Base-by-base conservation (phyloP, 2,888 invertebrate species). In the Diogma glabrata region DNA sequence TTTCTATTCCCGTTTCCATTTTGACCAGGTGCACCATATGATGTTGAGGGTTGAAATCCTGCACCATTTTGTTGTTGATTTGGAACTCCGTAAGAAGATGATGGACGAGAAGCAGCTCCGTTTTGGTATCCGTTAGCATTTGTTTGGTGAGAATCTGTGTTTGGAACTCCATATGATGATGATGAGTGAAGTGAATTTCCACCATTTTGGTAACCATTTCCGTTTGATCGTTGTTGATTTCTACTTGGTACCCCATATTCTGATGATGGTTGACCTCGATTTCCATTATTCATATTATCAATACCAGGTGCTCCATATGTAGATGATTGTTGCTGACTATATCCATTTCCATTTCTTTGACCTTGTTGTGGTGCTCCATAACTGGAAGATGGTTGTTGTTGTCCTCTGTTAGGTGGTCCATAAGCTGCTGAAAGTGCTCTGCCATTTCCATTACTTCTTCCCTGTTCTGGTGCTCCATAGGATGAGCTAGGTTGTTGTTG, bases 11-110 rank as follows among this genome's bases (percentile, higher is more conserved):
- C 62, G 50, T 61, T 59, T 43, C 64, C 62, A 26, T 59, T 59
- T 55, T 56, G 59, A 7, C 70, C 72, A 53, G 76, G 76, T 33
- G 72, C 67, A 12, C 75, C 75, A 56, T 75, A 75, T 3, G 67
- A 66, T 7, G 69, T 63, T 2, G 66, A 64, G 17, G 66, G 66
- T n/a, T 55, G 56, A 50, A 59, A 58, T 19, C 61, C 61, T 26
- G 57, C 57, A 47, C 62, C 60, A 49, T 60, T 54, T 16, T 60
- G 58, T 53, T 57, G 55, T 12, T 48, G 47, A 38, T 51, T 51
- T 22, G 60, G 59, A 22, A 58, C 49, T 38, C 59, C 59, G 47
- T 61, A 61, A 14, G 52, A 52, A 24, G 53, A 54, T 9, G 56
- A 54, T 38, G 58, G 58, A 33, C 51, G 47, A 23, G 58, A 55